Conservation (phyloP, 2,797 vertebrate genomes). For the Fringilla coelebs region DNA sequence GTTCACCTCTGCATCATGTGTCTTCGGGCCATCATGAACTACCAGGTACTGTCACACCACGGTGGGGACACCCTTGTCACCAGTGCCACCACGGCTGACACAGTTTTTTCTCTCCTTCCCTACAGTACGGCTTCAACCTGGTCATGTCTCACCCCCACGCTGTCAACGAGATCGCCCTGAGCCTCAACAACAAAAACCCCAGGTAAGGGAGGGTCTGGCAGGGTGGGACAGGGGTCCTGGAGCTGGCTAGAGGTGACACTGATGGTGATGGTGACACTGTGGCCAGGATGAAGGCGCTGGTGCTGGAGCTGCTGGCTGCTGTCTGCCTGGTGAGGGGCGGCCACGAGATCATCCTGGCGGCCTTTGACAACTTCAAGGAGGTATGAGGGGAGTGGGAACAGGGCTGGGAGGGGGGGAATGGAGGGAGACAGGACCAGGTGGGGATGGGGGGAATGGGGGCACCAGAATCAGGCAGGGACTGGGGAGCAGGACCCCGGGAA, state of each 20-base stretch:
- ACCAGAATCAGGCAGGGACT: background rate
- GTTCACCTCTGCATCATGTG: constrained; percentile 98
- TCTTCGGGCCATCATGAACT: constrained; percentile 96
- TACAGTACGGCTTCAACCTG: constrained; percentile 95
- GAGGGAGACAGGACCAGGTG: too few relatives aligned
- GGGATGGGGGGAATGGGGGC: background rate
- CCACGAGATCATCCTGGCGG: constrained; percentile 96
- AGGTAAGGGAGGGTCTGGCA: constrained; percentile 73
- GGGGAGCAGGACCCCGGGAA: rapidly evolving
- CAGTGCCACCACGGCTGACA: rapidly evolving
- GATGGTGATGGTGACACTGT: background rate
- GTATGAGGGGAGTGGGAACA: constrained; percentile 54
- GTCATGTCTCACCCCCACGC: constrained; percentile 97
- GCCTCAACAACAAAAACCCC: constrained; percentile 96
- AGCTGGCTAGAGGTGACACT: rapidly evolving
- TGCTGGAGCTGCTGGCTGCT: constrained; percentile 93
- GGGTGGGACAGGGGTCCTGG: background rate
- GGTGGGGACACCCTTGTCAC: rapidly evolving
- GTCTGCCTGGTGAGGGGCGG: constrained; percentile 95
- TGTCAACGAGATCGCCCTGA: constrained; percentile 98
- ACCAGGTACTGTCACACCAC: constrained; percentile 80
- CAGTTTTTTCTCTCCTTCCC: background rate
- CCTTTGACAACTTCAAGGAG: constrained; percentile 99
- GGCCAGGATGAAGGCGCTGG: constrained; percentile 92
- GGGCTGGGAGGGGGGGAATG: too few relatives aligned